Evolutionary conservation across 1,140 invertebrate species (phyloP).

Genomic region (Polypedilum vanderplanki): DNA sequence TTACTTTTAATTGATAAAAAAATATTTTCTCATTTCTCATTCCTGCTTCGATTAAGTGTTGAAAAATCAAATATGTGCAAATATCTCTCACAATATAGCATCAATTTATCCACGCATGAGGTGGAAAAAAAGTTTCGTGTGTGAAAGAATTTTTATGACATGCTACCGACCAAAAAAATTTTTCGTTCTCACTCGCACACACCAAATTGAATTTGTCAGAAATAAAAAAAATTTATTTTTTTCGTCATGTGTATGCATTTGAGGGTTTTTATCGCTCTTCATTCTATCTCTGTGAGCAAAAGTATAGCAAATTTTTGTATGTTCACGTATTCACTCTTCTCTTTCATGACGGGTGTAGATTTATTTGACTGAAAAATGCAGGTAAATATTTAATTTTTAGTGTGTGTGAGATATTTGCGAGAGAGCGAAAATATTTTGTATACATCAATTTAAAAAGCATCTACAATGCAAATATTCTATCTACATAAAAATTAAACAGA

Average conservation of each 20-base stretch:
- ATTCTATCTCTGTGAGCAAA: too few relatives aligned
- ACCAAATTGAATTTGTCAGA: neutral
- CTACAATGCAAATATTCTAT: too few relatives aligned
- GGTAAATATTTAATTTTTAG: too few relatives aligned
- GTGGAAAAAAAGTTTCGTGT: neutral
- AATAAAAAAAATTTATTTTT: neutral
- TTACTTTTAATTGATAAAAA: too few relatives aligned
- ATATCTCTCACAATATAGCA: neutral
- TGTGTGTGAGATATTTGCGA: too few relatives aligned
- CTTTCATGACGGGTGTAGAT: too few relatives aligned
- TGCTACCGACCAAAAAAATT: neutral
- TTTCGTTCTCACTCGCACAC: neutral
- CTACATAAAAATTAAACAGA: too few relatives aligned
- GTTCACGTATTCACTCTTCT: too few relatives aligned
- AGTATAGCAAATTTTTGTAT: too few relatives aligned
- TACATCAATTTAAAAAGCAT: too few relatives aligned
- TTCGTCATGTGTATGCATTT: neutral
- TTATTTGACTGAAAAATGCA: too few relatives aligned
- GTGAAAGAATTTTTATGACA: slow-evolving; percentile 19
- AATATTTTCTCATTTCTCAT: neutral
- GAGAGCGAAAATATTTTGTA: too few relatives aligned
- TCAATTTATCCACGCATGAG: neutral
- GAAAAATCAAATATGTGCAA: slow-evolving; percentile 19
- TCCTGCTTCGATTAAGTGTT: neutral
- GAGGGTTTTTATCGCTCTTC: neutral